Conservation (phyloP, 1,140 invertebrate species). For the Cryptotermes secundus region DNA sequence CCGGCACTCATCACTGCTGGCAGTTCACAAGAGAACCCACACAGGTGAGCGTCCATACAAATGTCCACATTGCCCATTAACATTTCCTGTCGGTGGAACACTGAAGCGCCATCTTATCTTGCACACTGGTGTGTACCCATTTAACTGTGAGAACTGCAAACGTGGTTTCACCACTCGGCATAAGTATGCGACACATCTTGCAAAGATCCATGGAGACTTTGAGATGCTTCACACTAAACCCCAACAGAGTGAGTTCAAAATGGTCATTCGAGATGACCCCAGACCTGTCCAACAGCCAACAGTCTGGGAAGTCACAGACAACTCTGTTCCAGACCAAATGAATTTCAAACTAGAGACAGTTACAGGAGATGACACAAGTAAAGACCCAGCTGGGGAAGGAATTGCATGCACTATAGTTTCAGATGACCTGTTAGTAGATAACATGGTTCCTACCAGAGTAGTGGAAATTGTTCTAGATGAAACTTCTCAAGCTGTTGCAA, state of each 20-base stretch:
- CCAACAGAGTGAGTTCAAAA: conserved; percentile 36
- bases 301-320: conserved; percentile 19
- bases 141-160: conserved; percentile 38
- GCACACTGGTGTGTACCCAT: conserved; percentile 39
- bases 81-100: conserved; percentile 37
- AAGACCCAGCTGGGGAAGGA: conserved; percentile 5
- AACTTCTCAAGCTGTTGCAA: conserved; percentile 32
- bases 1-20: conserved; percentile 39
- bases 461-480: conserved; percentile 36
- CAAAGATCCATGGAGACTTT: conserved; percentile 32
- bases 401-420: conserved; percentile 31
- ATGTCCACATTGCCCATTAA: conserved; percentile 37
- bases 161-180: conserved; percentile 38
- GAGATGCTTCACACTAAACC: conserved; percentile 24
- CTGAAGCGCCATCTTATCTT: conserved; percentile 39
- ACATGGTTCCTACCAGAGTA: conserved; percentile 26
- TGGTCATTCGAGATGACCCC: conserved; percentile 31
- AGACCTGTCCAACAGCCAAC: conserved; percentile 10
- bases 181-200: conserved; percentile 38
- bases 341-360: conserved; percentile 27
- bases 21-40: conserved; percentile 39
- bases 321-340: conserved; percentile 18
- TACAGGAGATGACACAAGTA: background rate
- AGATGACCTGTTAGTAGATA: conserved; percentile 25
- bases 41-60: conserved; percentile 37